Evolutionary conservation across 1,140 invertebrate genomes (phyloP), one percentile per base, ranked within the genome.

Genomic region (Ceratitis capitata): DNA sequence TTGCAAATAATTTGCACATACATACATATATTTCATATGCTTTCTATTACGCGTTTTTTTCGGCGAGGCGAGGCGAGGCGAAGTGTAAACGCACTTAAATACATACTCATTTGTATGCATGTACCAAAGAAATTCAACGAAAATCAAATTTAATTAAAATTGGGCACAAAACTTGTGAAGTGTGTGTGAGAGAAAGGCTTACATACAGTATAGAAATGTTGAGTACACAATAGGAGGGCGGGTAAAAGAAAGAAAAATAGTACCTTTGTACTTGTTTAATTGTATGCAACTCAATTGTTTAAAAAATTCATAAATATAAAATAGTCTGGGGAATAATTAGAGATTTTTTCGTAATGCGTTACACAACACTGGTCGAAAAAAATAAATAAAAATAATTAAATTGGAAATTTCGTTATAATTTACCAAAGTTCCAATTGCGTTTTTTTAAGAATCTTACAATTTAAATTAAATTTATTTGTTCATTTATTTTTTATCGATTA

Each of bases 1-100:
- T 78, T 78, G 69, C 69, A 78, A 69, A 78, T 78, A n/a, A n/a
- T n/a, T 78, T 78, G 69, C 69, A 78, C 35, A 78, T 78, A n/a
- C 51, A 19, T 56, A 56, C 19, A 4, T 19, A 56, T 56, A 64
- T 32, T 64, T 64, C 32, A 32, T 56, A 56, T 56, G 23, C 7
- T 56, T 78, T 78, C n/a, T n/a, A n/a, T n/a, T n/a, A n/a, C n/a
- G n/a, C n/a, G n/a, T n/a, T 26, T 45, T 23, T 23, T 23, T 78
- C n/a, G 19, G n/a, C n/a, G n/a, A n/a, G n/a, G n/a, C n/a, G n/a
- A n/a, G n/a, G 61, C n/a, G 32, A 69, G 26, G 26, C 42, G 61
- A 64, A 56, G 39, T n/a, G 69, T n/a, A 78, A 35, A 78, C 69
- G 42, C 45, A 78, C 69, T 12, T 78, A 78, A 19, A 16, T 64